These are phyloP conservation scores for Globia sparganii DNA, from an alignment of 2,888 invertebrate species.

Conservation along the genomic window DNA sequence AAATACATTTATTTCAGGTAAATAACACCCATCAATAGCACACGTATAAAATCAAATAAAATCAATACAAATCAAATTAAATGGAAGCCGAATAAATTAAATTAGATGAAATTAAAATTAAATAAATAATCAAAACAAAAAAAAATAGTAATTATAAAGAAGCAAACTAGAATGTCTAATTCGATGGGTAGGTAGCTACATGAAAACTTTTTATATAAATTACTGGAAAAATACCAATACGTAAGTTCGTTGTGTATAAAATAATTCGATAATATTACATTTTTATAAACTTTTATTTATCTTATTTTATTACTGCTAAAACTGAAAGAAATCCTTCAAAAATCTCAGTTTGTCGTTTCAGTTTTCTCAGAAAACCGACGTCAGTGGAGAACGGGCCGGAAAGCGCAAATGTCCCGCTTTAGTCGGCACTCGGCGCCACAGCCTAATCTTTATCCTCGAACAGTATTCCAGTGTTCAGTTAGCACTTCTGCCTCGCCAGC, in stretches of 20 bases:
- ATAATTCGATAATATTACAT: neutral
- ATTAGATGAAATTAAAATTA: no score
- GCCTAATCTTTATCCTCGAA: slow-evolving; percentile 68
- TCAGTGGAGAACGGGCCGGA: slow-evolving; percentile 63
- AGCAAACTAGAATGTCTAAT: neutral
- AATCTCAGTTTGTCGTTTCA: slow-evolving; percentile 21
- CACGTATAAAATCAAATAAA: no score
- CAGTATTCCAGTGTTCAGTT: slow-evolving; percentile 62
- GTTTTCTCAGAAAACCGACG: slow-evolving; percentile 36
- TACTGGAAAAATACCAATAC: neutral
- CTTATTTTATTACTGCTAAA: neutral
- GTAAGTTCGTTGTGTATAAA: neutral
- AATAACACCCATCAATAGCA: no score
- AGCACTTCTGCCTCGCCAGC: slow-evolving; percentile 51
- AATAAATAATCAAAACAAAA: no score
- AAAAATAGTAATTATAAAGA: no score
- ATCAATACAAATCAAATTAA: no score
- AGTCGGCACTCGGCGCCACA: slow-evolving; percentile 65
- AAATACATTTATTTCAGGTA: no score
- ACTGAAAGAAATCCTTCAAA: slow-evolving; percentile 1
- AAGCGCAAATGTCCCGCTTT: slow-evolving; percentile 62
- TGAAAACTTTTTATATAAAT: slow-evolving; percentile 1
- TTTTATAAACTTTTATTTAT: neutral
- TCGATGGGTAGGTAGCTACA: neutral
- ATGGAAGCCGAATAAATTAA: no score